Conservation (phyloP, 2,888 invertebrate genomes). For the Trisateles emortualis region DNA sequence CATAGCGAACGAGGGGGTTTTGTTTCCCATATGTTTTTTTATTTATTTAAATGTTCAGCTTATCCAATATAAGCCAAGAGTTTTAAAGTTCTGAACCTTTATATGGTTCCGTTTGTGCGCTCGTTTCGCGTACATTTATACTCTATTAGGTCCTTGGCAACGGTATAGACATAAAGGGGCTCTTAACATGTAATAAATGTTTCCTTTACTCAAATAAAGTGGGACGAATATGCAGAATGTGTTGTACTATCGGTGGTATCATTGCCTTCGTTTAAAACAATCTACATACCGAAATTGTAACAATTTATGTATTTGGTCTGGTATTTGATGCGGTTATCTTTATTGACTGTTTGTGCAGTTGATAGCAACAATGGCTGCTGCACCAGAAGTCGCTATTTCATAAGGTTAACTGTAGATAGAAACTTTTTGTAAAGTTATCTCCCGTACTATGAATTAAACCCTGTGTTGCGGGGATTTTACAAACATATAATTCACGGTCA, state of each 20-base stretch:
- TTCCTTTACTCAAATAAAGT: slow-evolving; percentile 73
- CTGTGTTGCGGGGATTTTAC: too few species aligned
- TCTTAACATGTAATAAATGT: slow-evolving; percentile 80
- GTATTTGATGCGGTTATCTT: too few species aligned
- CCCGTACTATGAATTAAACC: too few species aligned
- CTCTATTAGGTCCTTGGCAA: slow-evolving; percentile 70
- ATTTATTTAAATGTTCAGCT: slow-evolving; percentile 35
- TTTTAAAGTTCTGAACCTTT: slow-evolving; percentile 41
- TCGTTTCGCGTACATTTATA: slow-evolving; percentile 50
- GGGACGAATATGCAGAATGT: slow-evolving; percentile 60
- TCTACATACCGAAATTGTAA: slow-evolving; percentile 58
- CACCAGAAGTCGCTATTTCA: too few species aligned
- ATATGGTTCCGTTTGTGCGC: slow-evolving; percentile 39
- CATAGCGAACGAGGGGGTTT: slow-evolving; percentile 47
- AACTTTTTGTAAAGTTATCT: too few species aligned
- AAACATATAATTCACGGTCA: too few species aligned
- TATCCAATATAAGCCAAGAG: slow-evolving; percentile 25
- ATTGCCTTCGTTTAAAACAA: slow-evolving; percentile 75
- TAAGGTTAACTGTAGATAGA: too few species aligned
- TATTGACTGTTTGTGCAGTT: too few species aligned
- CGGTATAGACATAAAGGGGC: slow-evolving; percentile 73
- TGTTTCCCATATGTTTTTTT: slow-evolving; percentile 33
- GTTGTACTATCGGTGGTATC: slow-evolving; percentile 53
- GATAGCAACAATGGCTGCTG: too few species aligned
- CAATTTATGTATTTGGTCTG: slow-evolving; percentile 7